Evolutionary conservation across 2,113 vertebrate species (phyloP).

Genomic region (Nettapus auritus): DNA sequence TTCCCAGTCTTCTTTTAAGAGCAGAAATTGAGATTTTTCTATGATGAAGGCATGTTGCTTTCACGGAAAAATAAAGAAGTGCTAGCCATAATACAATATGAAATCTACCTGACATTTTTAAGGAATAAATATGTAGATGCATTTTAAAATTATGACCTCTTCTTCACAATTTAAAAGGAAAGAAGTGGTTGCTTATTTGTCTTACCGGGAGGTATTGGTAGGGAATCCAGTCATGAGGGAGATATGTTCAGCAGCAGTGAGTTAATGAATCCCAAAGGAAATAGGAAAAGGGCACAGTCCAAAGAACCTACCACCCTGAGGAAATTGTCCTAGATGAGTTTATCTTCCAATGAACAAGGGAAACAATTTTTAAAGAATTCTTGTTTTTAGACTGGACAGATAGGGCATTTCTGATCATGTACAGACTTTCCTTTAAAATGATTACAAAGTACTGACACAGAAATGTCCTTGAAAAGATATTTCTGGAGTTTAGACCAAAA

Average conservation of each 20-base stretch:
- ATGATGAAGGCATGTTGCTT: neutral
- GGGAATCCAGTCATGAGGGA: neutral
- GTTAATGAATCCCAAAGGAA: slow-evolving; percentile 8
- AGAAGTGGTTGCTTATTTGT: neutral
- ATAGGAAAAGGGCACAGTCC: neutral
- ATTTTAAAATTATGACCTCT: neutral
- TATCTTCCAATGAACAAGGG: neutral
- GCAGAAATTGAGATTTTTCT: neutral
- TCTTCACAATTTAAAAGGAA: neutral
- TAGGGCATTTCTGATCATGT: neutral
- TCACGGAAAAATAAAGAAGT: neutral
- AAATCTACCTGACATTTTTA: neutral
- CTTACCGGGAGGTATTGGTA: neutral
- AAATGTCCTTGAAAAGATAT: neutral
- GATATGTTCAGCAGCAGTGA: neutral
- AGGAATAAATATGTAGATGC: neutral
- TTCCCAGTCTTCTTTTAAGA: neutral
- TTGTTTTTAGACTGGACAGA: neutral
- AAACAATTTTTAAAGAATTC: neutral
- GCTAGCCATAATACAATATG: neutral
- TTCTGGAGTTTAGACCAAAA: neutral
- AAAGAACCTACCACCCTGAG: neutral
- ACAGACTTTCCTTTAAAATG: neutral
- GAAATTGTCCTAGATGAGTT: neutral
- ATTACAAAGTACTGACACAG: neutral